These are phyloP conservation scores for Oenanthe melanoleuca DNA, from an alignment of 2,113 vertebrate species.

Conservation along the genomic window DNA sequence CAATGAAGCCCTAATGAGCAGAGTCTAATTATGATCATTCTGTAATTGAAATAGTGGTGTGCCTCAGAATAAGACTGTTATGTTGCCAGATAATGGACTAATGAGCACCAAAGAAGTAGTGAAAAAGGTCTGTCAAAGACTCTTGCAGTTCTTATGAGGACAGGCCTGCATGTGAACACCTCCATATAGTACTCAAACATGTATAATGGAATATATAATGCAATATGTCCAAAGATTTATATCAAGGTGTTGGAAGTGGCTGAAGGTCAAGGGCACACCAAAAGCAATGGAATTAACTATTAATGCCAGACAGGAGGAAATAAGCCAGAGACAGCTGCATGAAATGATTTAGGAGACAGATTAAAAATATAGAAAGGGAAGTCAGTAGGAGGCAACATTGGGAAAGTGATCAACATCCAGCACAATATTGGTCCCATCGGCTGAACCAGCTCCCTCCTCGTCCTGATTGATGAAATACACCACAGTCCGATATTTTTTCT, in stretches of 20 bases:
- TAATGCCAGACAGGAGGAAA: background rate
- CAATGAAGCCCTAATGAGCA: conserved; percentile 35
- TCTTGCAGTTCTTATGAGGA: background rate
- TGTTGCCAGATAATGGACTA: conserved; percentile 8
- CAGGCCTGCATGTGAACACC: background rate
- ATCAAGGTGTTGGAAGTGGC: background rate
- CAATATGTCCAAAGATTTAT: background rate
- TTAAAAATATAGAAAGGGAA: conserved; percentile 30
- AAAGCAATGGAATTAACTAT: background rate
- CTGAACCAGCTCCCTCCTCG: background rate
- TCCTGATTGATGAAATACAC: conserved; percentile 24
- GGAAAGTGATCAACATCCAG: conserved; percentile 7
- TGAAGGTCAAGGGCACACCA: background rate
- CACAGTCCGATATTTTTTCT: background rate
- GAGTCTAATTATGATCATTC: conserved; percentile 42
- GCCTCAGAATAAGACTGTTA: conserved; percentile 4
- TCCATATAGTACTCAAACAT: background rate
- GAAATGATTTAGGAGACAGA: conserved; percentile 8
- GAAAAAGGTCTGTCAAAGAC: background rate
- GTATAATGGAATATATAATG: background rate
- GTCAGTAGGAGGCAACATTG: background rate
- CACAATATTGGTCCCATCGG: background rate
- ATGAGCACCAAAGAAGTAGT: background rate
- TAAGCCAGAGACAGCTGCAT: background rate
- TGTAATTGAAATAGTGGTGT: conserved; percentile 42